Base-by-base conservation (phyloP, 1,140 invertebrate genomes). In the Ctenoplectra terminalis region DNA sequence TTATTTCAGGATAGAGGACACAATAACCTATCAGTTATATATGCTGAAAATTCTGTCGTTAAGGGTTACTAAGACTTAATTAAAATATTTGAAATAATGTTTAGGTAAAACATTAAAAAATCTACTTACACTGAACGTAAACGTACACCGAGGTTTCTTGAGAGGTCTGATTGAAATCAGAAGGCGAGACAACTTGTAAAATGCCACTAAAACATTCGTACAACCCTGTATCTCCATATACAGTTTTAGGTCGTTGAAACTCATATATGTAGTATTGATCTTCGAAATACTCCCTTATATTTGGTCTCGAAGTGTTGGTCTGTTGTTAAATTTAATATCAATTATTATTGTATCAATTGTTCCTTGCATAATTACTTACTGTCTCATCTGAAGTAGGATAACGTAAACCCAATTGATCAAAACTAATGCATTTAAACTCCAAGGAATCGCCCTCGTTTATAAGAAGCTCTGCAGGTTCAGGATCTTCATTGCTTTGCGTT, bases 91-190 rank as follows among this genome's bases (percentile, higher is more conserved):
- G n/a, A n/a, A 43, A 43, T 43, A 43, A 43, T 11, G 46, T 17
- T 48, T 13, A 1, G 15, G 13, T 48, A 48, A 52, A 40, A 8
- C 0, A 46, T n/a, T 31, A 2, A 43, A 58, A 63, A n/a, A 54
- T 82, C 52, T 11, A 88, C 94, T 94, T 94, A 96, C 96, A 96
- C 89, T 95, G 94, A 1, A 97, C 95, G 87, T 95, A 97, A 76
- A 97, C 91, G 83, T 96, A 97, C 61, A 95, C 94, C 83, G 95
- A 94, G 50, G n/a, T n/a, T n/a, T 91, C 84, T 40, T 94, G 82
- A 29, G 94, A 89, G 15, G 90, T 87, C 46, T 93, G n/a, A n/a
- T n/a, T 82, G 4, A 91, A 72, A 26, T 93, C 69, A 17, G 88
- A 81, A 89, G 90, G 78, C 66, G 92, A 83, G 84, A 83, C 85